A percentile compares a stretch with the other conserved stretches of the same genome.
Conservation (phyloP, 2,797 vertebrate species). For the Muscicapa comitata region DNA sequence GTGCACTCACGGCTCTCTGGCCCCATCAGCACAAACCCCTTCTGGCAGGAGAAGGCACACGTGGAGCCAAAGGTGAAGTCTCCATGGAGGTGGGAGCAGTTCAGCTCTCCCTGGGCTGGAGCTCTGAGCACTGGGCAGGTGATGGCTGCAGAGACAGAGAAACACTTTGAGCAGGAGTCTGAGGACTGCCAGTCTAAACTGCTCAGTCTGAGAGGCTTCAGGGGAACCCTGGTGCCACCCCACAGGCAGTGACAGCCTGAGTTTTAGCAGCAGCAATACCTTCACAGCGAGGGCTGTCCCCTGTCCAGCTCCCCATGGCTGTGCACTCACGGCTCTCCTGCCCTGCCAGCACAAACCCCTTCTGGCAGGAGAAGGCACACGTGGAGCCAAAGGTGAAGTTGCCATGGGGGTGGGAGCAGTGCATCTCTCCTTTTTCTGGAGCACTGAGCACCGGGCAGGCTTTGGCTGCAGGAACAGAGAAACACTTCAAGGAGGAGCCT, state of each 20-base stretch:
- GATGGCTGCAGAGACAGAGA: neutral
- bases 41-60: neutral
- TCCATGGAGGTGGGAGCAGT: neutral
- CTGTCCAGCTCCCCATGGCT: neutral
- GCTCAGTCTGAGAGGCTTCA: neutral
- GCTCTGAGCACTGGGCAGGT: neutral
- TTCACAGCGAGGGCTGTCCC: neutral
- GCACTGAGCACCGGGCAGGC: neutral
- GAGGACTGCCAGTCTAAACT: no score
- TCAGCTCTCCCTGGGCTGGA: no score
- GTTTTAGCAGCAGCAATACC: neutral
- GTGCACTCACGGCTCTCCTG: neutral
- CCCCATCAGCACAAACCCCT: neutral
- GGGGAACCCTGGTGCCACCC: neutral
- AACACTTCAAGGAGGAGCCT: neutral
- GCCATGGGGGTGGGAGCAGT: neutral
- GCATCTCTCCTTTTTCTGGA: fast-evolving
- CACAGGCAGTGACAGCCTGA: no score
- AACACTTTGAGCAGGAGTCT: no score
- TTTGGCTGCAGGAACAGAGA: neutral
- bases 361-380: neutral
- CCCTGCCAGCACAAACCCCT: fast-evolving
- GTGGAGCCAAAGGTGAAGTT: neutral
- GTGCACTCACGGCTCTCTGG: neutral
- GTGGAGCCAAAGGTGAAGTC: neutral